Base-by-base conservation (phyloP, 2,888 invertebrate species). In the Tiphia femorata region DNA sequence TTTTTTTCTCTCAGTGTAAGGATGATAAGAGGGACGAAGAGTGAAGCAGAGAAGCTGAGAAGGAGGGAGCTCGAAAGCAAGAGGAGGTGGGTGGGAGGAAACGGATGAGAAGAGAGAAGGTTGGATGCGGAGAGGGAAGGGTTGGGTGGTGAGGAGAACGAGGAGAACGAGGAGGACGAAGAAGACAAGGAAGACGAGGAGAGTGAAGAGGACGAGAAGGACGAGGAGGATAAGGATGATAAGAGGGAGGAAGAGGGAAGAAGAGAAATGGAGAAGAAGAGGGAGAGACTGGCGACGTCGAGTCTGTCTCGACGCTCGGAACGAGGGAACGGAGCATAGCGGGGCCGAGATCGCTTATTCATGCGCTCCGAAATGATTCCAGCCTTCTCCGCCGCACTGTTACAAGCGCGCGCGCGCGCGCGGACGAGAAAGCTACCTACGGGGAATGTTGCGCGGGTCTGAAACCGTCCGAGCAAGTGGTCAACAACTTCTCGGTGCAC, bases 271-370 rank as follows among this genome's bases (percentile, higher is more conserved):
- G 42, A 40, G 53, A 43, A 29, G 56, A 64, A 62, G 44, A 63
- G 66, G 65, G 70, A 59, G 69, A 60, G 44, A 56, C 56, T 51
- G 75, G 77, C 76, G 74, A 73, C 74, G 65, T 53, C 43, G 62
- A 69, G 76, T 73, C 76, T 76, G 72, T 62, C 62, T 53, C 64
- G 62, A 54, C 60, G 59, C 49, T 61, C 40, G 54, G 58, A 62
- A 60, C 50, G 62, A 61, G 64, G 63, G 70, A 65, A 58, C 58
- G 63, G 46, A 58, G 59, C 53, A 60, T 58, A 61, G 60, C 68
- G 70, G n/a, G 60, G 65, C 62, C 73, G 70, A n/a, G n/a, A 77
- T 79, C 78, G 76, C 66, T 79, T 79, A 79, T 79, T 79, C 78
- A 79, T 78, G 67, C 70, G 56, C 62, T 57, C 59, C 72, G 72